Base-by-base conservation (phyloP, 2,888 invertebrate species). In the Cephonodes hylas region DNA sequence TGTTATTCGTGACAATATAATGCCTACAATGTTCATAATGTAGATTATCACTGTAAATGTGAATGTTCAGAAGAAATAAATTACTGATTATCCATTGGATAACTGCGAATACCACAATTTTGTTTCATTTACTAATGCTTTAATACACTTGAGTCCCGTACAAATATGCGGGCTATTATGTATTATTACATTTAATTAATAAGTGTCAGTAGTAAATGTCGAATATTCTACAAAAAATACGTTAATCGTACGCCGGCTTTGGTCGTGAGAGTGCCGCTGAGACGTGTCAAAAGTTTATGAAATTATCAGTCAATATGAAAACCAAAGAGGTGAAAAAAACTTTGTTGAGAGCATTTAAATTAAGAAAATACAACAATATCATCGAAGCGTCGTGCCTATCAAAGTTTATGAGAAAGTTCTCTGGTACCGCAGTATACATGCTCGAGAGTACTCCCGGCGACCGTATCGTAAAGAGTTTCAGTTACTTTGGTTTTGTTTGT, bases 11-110 rank as follows among this genome's bases (percentile, higher is more conserved):
- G 88, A 89, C 85, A 86, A 88, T 88, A 86, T 87, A 85, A 86
- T 79, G 91, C 91, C 89, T 90, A 88, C 72, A 83, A 87, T 88
- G 89, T 90, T 90, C 89, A 87, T 86, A 80, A 81, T 83, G 86
- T 89, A 87, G 87, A 85, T 82, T 85, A 83, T 83, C 83, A 84
- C 81, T 86, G 84, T 88, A 86, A 85, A 87, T 89, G 88, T 86
- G 84, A 85, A 84, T 75, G 83, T 83, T 87, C 81, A 81, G 77
- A 76, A 83, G 81, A 84, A 88, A 88, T 90, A 89, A 90, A 89
- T 80, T 81, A 79, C 76, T 80, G 80, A 85, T 85, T 89, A 89
- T 90, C 88, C 86, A 73, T 70, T 85, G 89, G 90, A 89, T 91
- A 87, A 87, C 76, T 88, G 85, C 84, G 83, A 89, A 88, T 88